These are phyloP conservation scores for Drosophila kuntzei DNA, from an alignment of 2,888 invertebrate species.

Conservation along the genomic window DNA sequence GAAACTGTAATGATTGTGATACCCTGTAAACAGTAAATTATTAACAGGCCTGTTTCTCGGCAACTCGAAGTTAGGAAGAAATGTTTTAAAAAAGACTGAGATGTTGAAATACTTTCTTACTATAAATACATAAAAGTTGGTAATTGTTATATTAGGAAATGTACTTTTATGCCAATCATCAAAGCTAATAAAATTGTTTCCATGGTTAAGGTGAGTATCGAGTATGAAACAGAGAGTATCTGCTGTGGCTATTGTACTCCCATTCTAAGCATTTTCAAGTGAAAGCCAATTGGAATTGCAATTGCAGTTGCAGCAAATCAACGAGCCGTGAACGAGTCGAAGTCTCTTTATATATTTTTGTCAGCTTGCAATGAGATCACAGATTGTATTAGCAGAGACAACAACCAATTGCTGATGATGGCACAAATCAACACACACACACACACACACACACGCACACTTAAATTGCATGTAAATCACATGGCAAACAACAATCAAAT, in stretches of 20 bases:
- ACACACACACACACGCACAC: conserved; percentile 9
- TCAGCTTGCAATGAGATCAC: conserved; percentile 43
- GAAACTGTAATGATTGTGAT: background rate
- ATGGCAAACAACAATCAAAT: conserved; percentile 59
- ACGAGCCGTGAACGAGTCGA: conserved; percentile 39
- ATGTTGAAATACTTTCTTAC: too few relatives aligned
- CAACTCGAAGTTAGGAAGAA: too few relatives aligned
- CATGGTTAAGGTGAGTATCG: background rate
- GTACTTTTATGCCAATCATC: background rate
- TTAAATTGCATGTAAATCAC: conserved; percentile 64
- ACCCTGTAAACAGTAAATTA: background rate
- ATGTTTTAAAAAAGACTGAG: too few relatives aligned
- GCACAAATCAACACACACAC: conserved; percentile 45
- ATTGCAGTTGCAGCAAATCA: conserved; percentile 22
- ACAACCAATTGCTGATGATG: conserved; percentile 61
- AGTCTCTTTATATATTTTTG: conserved; percentile 17
- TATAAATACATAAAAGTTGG: background rate
- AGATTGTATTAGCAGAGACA: conserved; percentile 55
- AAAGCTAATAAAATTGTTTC: background rate
- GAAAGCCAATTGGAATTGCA: conserved; percentile 46
- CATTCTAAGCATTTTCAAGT: conserved; percentile 21
- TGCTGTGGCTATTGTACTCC: background rate
- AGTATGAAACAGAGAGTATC: background rate
- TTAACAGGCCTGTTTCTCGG: too few relatives aligned
- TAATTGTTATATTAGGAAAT: background rate